These are phyloP conservation scores for Peromyscus nudipes DNA, from an alignment of 2,797 vertebrate species.

Conservation along the genomic window DNA sequence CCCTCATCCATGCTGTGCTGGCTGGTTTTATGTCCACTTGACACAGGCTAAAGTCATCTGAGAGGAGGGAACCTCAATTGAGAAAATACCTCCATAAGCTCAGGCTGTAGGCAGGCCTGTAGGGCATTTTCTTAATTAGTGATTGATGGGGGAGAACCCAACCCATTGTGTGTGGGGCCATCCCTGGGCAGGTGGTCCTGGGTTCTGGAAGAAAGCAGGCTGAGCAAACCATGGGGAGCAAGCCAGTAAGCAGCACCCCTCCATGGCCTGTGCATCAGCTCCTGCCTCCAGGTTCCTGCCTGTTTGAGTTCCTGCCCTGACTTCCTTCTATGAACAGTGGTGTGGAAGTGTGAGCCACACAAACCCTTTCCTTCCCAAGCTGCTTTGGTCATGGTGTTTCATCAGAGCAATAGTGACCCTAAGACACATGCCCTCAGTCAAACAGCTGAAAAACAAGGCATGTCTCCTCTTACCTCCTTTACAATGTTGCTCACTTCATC, in stretches of 20 bases:
- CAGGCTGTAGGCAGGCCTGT: background rate
- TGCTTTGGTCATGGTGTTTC: background rate
- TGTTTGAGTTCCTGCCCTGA: background rate
- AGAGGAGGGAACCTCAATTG: too few relatives aligned
- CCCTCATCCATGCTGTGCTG: background rate
- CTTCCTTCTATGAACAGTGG: background rate
- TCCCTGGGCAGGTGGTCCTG: background rate
- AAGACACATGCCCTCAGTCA: background rate
- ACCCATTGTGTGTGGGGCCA: background rate
- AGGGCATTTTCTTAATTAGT: background rate
- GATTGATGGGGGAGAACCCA: background rate
- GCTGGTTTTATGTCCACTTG: background rate
- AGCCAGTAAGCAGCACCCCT: background rate
- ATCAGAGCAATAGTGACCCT: background rate
- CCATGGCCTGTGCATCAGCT: background rate
- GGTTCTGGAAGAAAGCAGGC: background rate
- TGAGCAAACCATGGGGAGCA: background rate
- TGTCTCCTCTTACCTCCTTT: slow-evolving; percentile 92
- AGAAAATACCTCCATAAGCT: background rate
- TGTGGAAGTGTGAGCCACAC: background rate
- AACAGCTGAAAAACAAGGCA: background rate
- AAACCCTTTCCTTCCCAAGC: background rate
- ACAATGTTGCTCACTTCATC: slow-evolving; percentile 96
- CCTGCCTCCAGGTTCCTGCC: background rate
- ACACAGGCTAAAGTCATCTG: background rate